These are phyloP conservation scores for Macaria notata DNA, from an alignment of 2,888 invertebrate species.

Conservation along the genomic window DNA sequence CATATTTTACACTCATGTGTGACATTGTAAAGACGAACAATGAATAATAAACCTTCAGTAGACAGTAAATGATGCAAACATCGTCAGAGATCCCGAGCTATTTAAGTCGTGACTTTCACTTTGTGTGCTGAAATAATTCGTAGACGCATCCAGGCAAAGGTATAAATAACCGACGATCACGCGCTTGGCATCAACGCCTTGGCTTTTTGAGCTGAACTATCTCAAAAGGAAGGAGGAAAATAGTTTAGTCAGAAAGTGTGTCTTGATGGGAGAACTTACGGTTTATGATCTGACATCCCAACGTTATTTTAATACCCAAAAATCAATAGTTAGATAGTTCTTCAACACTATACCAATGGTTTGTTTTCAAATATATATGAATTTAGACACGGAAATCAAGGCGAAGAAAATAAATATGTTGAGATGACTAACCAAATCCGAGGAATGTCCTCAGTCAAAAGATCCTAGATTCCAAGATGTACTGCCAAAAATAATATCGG, in stretches of 20 bases:
- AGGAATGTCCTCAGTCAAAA: no score
- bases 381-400: no score
- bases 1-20: not conserved
- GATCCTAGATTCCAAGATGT: no score
- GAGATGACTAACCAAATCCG: no score
- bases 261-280: no score
- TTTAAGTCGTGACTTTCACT: slow-evolving; percentile 53
- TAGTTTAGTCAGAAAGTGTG: no score
- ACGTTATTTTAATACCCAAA: no score
- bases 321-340: no score
- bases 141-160: slow-evolving; percentile 42
- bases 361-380: slow-evolving; percentile 30
- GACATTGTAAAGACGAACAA: slow-evolving; percentile 7
- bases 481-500: no score
- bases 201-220: slow-evolving; percentile 29
- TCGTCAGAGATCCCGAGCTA: slow-evolving; percentile 29
- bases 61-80: slow-evolving; percentile 18
- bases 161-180: slow-evolving; percentile 51
- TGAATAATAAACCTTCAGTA: slow-evolving; percentile 12
- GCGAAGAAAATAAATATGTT: no score
- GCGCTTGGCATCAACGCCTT: slow-evolving; percentile 45
- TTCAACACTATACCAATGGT: not conserved
- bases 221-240: slow-evolving; percentile 15
- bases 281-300: no score
- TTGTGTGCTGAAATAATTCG: slow-evolving; percentile 50